Evolutionary conservation across 2,888 invertebrate species (phyloP).

Genomic region (Drosophila greeni): DNA sequence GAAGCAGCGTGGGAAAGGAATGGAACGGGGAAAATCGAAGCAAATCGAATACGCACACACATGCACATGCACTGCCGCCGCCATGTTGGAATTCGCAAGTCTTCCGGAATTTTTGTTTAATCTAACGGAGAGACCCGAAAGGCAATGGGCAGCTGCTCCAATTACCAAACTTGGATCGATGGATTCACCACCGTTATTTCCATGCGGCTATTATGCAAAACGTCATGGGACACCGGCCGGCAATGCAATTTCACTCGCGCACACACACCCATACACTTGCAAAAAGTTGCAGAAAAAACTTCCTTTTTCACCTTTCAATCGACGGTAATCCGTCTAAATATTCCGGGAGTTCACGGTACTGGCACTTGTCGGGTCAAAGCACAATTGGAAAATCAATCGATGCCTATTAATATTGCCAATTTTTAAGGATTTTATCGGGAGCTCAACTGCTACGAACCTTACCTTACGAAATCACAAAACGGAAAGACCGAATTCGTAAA

Average conservation of each 20-base stretch:
- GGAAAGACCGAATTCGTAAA: constrained; percentile 74
- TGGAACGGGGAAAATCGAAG: constrained; percentile 1
- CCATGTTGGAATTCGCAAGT: constrained; percentile 35
- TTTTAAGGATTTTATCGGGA: constrained; percentile 68
- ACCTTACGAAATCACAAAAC: constrained; percentile 78
- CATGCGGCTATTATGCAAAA: constrained; percentile 58
- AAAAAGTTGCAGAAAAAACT: not conserved
- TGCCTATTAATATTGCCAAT: constrained; percentile 58
- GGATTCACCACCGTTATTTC: constrained; percentile 14
- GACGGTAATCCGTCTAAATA: constrained; percentile 12
- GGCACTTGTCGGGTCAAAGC: constrained; percentile 29
- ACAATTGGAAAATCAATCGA: constrained; percentile 51
- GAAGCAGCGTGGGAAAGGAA: constrained; percentile 15
- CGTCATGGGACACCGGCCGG: constrained; percentile 56
- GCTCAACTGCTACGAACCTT: constrained; percentile 73
- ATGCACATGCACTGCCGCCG: constrained; percentile 30
- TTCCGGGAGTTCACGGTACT: not conserved
- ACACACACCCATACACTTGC: not conserved
- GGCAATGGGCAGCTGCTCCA: not conserved
- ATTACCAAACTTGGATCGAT: constrained; percentile 1
- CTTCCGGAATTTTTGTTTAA: constrained; percentile 1
- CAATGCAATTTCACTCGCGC: constrained; percentile 12
- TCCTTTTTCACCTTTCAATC: not conserved
- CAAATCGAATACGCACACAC: constrained; percentile 13
- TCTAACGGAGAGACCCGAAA: not conserved